Evolutionary conservation across 2,113 vertebrate species (phyloP).

Genomic region (Callaeas wilsoni): DNA sequence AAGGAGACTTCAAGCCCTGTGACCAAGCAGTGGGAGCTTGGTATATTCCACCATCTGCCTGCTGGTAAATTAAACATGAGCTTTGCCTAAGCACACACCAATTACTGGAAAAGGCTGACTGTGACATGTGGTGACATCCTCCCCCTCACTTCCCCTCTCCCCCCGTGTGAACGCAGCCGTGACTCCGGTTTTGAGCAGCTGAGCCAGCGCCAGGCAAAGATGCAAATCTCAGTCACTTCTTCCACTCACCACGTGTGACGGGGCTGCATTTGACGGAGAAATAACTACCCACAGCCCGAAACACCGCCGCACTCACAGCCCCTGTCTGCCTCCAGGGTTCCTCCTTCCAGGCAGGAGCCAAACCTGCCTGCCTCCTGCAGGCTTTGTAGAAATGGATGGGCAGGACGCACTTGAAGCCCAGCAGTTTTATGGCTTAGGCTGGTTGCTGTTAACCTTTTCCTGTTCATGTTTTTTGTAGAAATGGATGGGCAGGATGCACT

Average conservation of each 20-base stretch:
- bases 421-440: background rate
- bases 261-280: background rate
- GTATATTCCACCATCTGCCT: background rate
- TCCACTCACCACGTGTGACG: background rate
- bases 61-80: background rate
- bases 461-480: too few relatives aligned
- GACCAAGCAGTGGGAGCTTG: background rate
- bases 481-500: background rate
- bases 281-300: background rate
- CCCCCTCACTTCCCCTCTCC: background rate
- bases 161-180: fast-evolving
- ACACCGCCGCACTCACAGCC: background rate
- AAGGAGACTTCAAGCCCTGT: background rate
- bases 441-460: background rate
- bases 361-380: background rate
- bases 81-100: background rate
- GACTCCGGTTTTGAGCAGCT: background rate
- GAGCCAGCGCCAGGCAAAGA: background rate
- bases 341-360: background rate
- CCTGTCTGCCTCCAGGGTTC: background rate
- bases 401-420: background rate
- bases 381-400: background rate
- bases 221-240: slow-evolving; percentile 16
- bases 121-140: background rate
- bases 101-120: background rate